Percentiles rank a stretch among this genome's conserved stretches.
Conservation (phyloP, 2,113 vertebrate genomes). For the Noctilio leporinus region DNA sequence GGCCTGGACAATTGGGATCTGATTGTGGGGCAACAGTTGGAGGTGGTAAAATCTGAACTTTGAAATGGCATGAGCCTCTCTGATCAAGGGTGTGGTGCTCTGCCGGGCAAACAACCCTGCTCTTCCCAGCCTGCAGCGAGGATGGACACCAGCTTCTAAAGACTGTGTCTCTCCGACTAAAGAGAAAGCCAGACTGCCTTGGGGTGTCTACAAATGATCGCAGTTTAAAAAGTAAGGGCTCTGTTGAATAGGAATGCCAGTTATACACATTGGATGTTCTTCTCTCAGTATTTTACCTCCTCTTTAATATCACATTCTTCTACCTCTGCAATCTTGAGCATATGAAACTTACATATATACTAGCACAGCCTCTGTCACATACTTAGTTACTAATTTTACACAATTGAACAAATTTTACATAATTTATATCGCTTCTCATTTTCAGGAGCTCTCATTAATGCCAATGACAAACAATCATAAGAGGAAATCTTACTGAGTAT, state of each 20-base stretch:
- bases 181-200: background rate
- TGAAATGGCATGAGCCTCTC: slow-evolving; percentile 58
- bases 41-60: slow-evolving; percentile 50
- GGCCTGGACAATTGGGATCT: slow-evolving; percentile 47
- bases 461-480: background rate
- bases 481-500: background rate
- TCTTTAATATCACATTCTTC: background rate
- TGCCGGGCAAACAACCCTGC: slow-evolving; percentile 43
- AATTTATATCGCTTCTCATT: background rate
- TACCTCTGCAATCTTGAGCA: background rate
- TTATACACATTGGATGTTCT: background rate
- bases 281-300: background rate
- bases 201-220: background rate
- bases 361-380: background rate
- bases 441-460: background rate
- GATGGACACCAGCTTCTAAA: slow-evolving; percentile 25
- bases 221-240: background rate
- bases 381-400: background rate
- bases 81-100: slow-evolving; percentile 50
- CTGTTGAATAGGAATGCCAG: background rate
- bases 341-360: background rate
- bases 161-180: background rate
- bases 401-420: background rate
- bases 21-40: slow-evolving; percentile 62
- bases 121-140: slow-evolving; percentile 25